Evolutionary conservation across 2,888 invertebrate species (phyloP), one percentile per base, ranked within the genome.

Genomic region (Perithous albicinctus): DNA sequence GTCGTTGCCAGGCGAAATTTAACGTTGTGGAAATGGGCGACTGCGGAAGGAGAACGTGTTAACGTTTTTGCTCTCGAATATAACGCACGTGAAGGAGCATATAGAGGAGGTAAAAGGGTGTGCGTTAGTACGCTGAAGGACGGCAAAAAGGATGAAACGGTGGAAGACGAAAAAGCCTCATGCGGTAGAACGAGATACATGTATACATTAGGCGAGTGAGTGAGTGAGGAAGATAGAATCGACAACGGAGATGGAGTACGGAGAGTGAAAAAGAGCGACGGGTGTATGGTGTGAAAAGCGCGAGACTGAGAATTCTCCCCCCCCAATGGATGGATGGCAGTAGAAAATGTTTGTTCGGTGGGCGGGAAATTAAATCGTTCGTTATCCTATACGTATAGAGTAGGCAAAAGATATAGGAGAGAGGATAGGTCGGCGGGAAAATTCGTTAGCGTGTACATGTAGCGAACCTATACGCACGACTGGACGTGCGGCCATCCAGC

Each of bases 351-450:
- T 80, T 76, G 15, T 48, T 32, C 43, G 56, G 76, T 61, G 72
- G 76, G 76, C 76, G 72, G 76, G 51, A 72, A 76, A 80, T 67
- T 43, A 80, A 76, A 76, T 72, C 72, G 70, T 76, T 66, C 76
- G 72, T 80, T 76, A 76, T 32, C 26, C 18, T 56, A 75, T 61
- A 23, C 8, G 26, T 29, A 0, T 29, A 23, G n/a, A n/a, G 51
- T 48, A 41, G 26, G 15, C 23, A 20, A 18, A 26, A 59, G 20
- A 23, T 23, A 29, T 29, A 38, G 18, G 15, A 29, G 29, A 26
- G 35, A 48, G 51, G 48, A 54, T 23, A 59, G 70, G 12, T 46
- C 64, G 51, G 61, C 41, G 66, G 35, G 41, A 51, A 76, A 79
- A 79, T 82, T 79, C 41, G 66, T 48, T 51, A 38, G 63, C 29